Base-by-base conservation (phyloP, 1,140 invertebrate species). In the Lerema accius region DNA sequence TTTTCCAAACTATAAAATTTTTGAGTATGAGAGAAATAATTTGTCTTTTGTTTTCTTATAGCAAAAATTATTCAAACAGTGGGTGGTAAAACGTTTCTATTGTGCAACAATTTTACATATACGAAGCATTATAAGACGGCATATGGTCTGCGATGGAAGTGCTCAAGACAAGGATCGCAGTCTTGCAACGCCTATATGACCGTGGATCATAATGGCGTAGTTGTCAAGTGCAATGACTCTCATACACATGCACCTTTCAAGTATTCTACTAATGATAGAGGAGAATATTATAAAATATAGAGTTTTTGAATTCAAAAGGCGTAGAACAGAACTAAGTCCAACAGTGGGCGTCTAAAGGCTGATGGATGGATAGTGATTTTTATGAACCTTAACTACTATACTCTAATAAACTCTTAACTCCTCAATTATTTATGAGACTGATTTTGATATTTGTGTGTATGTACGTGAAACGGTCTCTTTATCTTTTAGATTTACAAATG, bases 151-250 rank as follows among this genome's bases (percentile, higher is more conserved):
- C 46, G 73, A 0, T 63, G 58, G 58, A 63, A 65, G 28, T 75
- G 73, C 37, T 55, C 66, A n/a, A 64, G 49, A 2, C 67, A 66
- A 3, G 37, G 45, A 11, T 69, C 63, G 0, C 65, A 58, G 13
- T 42, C 48, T 7, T 75, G 73, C 58, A 62, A 64, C 50, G 73
- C 66, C 0, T 71, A 49, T 14, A 40, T 74, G 14, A 39, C 64
- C 1, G 5, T 68, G 7, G 40, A 70, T 14, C 10, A 26, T 1
- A 7, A 43, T 0, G 65, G 56, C 0, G 1, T 16, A 0, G 46
- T 73, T 4, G 23, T 60, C 10, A 70, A 48, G 28, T 14, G 19
- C 1, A 50, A 60, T n/a, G 59, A 63, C 10, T 4, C 10, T 0
- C 71, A 73, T 26, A 67, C 58, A 0, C 71, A 73, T 16, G 35